Base-by-base conservation (phyloP, 2,797 vertebrate species). In the Sylvia borin region DNA sequence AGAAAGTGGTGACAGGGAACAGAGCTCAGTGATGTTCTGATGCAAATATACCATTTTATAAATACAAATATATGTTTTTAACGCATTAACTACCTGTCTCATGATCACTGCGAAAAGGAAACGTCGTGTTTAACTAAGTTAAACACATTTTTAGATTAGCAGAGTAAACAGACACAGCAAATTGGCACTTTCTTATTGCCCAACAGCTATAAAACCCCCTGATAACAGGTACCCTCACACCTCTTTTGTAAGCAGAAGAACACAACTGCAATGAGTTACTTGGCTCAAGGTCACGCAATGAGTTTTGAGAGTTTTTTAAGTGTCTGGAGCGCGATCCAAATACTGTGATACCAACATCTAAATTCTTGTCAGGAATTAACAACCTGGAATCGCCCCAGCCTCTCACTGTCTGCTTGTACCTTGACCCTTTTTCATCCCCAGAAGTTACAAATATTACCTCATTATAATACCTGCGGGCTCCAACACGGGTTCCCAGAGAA, bases 251-350 rank as follows among this genome's bases (percentile, higher is more conserved):
- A 70, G 75, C 74, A 82, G 29, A 45, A 50, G 38, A 34, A 21
- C 57, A 58, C 15, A 83, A 29, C 0, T 48, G 48, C 64, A 15
- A 7, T 5, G n/a, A 80, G 36, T 15, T 42, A 7, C 38, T 57
- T 24, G 53, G 43, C 79, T 71, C 9, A 3, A 74, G 65, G 50
- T 83, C 71, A 51, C 0, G 31, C 50, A 65, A 3, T 10, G 53
- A 57, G 42, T 31, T 43, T 4, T 34, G 7, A 0, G 4, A 5
- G 6, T 13, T 53, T 42, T 32, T 34, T 0, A 40, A 36, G 31
- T 8, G 51, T 53, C 77, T 48, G 18, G 4, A 93, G 24, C 54
- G 81, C n/a, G 29, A 70, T 5, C 27, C 27, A 64, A 70, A 61
- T 42, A 13, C 3, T 17, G 42, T 2, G 2, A 54, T 13, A 22